A percentile compares a stretch with the other conserved stretches of the same genome.
Evolutionary conservation across 2,113 vertebrate species (phyloP).

Genomic region (human): DNA sequence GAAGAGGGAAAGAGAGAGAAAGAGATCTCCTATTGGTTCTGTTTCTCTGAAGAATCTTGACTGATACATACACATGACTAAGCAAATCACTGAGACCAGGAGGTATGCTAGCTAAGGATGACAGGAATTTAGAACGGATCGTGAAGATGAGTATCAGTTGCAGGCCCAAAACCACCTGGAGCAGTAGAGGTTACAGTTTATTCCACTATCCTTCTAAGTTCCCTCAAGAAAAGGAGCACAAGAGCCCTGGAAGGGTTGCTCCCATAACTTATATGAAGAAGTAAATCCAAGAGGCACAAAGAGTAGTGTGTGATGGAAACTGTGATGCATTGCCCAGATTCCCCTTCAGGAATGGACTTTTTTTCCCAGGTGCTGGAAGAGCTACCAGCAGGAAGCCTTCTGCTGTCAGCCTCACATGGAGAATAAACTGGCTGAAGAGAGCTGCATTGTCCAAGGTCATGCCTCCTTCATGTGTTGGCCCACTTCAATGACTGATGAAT

Average conservation of each 20-base stretch:
- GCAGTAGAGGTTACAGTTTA: neutral
- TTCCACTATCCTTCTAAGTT: neutral
- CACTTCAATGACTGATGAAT: neutral
- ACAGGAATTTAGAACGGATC: neutral
- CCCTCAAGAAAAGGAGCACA: neutral
- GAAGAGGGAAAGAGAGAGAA: neutral
- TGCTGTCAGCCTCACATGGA: neutral
- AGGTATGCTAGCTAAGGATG: neutral
- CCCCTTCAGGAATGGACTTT: neutral
- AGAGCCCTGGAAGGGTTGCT: neutral
- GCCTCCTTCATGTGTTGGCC: neutral
- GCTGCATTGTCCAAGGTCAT: neutral
- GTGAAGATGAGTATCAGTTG: neutral
- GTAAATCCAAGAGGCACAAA: neutral
- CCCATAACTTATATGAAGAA: neutral
- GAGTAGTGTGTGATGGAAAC: neutral
- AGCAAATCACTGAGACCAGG: neutral
- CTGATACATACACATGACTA: neutral
- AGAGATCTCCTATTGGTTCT: neutral
- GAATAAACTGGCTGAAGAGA: neutral
- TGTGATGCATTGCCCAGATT: no score
- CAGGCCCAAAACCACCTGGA: neutral
- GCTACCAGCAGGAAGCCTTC: neutral
- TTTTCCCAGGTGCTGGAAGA: neutral
- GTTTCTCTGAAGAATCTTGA: neutral